Evolutionary conservation across 1,140 invertebrate genomes (phyloP), one percentile per base, ranked within the genome.

Genomic region (Apis dorsata): DNA sequence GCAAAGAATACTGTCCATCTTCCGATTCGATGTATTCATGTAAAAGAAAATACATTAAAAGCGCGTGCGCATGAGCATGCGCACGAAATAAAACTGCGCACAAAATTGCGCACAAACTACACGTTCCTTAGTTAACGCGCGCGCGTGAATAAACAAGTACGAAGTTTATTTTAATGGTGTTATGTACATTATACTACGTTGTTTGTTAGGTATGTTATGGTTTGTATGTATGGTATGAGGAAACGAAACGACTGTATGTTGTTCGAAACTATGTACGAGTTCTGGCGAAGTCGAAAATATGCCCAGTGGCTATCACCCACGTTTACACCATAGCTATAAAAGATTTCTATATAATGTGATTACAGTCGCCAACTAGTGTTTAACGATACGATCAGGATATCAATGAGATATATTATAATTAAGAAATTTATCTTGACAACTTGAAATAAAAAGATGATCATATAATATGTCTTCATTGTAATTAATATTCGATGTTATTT

Each of bases 101-200:
- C 21, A n/a, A 24, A 7, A 8, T 15, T 19, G 28, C 24, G 24
- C 28, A 17, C 66, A 44, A n/a, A 12, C 24, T 15, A 12, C 19
- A 34, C 1, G 59, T 65, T 57, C 11, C n/a, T 79, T 28, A 59
- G 78, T 60, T 44, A 44, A 15, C 44, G 21, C 63, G 66, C 70
- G 70, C 76, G 80, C 69, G 72, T 85, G 70, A 84, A 85, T 72
- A 79, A 77, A 59, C 83, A 66, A 79, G 84, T 80, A 85, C 73
- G 70, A 72, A 83, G 63, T 87, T 87, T 87, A 87, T 87, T 86
- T 79, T 87, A 86, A 87, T 85, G 84, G 71, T 75, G 86, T 87
- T 85, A 86, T 68, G 79, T 75, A 68, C 83, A 59, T 85, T 85
- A 73, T 76, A 77, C 74, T 68, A 53, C 28, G 69, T 57, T 66